Conservation (phyloP, 2,888 invertebrate species). For the Dichetophora obliterata region DNA sequence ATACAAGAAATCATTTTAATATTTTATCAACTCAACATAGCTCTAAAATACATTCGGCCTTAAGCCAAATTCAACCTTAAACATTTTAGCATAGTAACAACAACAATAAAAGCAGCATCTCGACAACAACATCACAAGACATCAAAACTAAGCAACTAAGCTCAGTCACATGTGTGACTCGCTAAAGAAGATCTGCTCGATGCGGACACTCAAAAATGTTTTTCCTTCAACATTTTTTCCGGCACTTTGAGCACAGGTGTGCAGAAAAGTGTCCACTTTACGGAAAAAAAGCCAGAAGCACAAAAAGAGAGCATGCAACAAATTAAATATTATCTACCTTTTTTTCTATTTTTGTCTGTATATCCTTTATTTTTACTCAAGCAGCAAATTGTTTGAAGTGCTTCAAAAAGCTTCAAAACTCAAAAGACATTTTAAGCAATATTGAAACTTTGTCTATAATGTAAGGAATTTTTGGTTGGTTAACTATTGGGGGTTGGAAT, state of each 20-base stretch:
- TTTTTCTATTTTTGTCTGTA: background rate
- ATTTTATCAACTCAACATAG: background rate
- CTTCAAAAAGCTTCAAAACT: background rate
- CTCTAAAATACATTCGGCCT: background rate
- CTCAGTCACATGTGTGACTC: slow-evolving; percentile 1
- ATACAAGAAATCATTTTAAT: too few species aligned
- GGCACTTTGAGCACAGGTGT: slow-evolving; percentile 33
- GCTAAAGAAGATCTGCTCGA: background rate
- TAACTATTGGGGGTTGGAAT: too few species aligned
- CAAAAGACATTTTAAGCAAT: too few species aligned
- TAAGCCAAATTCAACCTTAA: background rate
- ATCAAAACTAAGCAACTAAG: background rate
- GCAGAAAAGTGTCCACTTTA: slow-evolving; percentile 26
- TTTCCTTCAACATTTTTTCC: slow-evolving; percentile 31
- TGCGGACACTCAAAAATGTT: slow-evolving; percentile 20
- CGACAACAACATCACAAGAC: background rate
- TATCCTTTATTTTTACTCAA: background rate
- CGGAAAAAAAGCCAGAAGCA: background rate
- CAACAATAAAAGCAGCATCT: background rate
- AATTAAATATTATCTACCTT: background rate
- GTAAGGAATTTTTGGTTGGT: too few species aligned
- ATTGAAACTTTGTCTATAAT: too few species aligned
- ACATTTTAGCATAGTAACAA: background rate
- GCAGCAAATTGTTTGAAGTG: background rate
- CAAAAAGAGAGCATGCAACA: background rate